A percentile compares a stretch with the other conserved stretches of the same genome.
phyloP scores from a whole-genome alignment of 2,797 vertebrate genomes.

The Hydrolagus colliei region DNA sequence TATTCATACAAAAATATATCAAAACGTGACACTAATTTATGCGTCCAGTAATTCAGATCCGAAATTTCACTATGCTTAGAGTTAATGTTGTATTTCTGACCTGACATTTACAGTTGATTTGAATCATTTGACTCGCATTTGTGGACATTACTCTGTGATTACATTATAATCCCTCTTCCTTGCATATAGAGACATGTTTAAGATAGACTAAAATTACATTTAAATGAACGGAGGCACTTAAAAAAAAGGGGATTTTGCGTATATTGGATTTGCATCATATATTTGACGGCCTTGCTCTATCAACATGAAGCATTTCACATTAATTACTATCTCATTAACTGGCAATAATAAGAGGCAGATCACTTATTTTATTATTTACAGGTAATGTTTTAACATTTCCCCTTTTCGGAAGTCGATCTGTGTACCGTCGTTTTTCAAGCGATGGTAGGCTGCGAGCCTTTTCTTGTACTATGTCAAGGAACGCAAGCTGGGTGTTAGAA shows the following conservation, averaged over 20 bases:
- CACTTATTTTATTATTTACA: neutral
- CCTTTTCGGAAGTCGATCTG: neutral
- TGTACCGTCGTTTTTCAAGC: neutral
- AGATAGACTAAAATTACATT: neutral
- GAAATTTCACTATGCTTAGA: too few species aligned
- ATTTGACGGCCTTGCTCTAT: neutral
- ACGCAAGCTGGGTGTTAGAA: too few species aligned
- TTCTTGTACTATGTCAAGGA: too few species aligned
- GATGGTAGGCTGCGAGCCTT: neutral
- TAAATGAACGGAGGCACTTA: neutral
- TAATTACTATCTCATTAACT: neutral
- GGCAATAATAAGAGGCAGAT: neutral
- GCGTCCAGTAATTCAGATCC: too few species aligned
- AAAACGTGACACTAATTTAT: too few species aligned
- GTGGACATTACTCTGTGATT: neutral
- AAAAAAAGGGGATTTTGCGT: neutral
- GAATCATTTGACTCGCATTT: neutral
- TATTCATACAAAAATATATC: too few species aligned
- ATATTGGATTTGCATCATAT: neutral
- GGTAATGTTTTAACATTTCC: neutral
- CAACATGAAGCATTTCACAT: neutral
- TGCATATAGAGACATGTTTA: neutral
- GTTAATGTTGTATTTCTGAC: neutral
- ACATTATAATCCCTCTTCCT: neutral
- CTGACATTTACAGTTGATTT: neutral